Base-by-base conservation (phyloP, 2,888 invertebrate species). In the Caenorhabditis japonica region DNA sequence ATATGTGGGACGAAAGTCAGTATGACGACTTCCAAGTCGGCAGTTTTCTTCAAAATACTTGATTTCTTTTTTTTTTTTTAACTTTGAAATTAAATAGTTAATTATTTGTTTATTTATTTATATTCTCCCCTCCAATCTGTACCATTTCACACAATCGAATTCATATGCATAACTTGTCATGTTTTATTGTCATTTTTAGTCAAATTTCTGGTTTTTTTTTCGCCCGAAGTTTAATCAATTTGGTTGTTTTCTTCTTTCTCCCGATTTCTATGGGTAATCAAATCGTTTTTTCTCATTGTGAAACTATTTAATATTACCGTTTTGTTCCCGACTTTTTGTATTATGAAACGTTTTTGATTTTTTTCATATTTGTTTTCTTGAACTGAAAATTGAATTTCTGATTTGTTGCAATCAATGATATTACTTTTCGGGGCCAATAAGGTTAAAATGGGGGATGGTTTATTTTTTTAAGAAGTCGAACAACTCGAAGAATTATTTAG, bases 1-100 rank as follows among this genome's bases (percentile, higher is more conserved):
- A 81, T 39, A 70, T 86, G 52, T 86, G 86, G 86, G 86, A 86
- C 53, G 79, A 82, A 38, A 84, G 81, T 27, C 85, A 86, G 53
- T 86, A 86, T 68, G 86, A 85, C 12, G 84, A 84, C 46, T 41
- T 79, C 71, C 74, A 75, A 76, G 61, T 70, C 60, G 17, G 41
- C 15, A 51, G 21, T 46, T 53, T 81, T 60, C 71, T 69, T 46
- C 38, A 56, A 56, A 56, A 56, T 13, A 17, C 51, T 10, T 47
- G 53, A 53, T 25, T 4, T 46, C 34, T n/a, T 39, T 13, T 4
- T 47, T 59, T 59, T 21, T 46, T 25, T 8, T 33, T 5, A 25
- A 33, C 23, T 44, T 44, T 43, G n/a, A n/a, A n/a, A n/a, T n/a
- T n/a, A n/a, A n/a, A n/a, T n/a, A n/a, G n/a, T n/a, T n/a, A n/a